Conservation (phyloP, 2,888 invertebrate species). For the Eledona agricola region DNA sequence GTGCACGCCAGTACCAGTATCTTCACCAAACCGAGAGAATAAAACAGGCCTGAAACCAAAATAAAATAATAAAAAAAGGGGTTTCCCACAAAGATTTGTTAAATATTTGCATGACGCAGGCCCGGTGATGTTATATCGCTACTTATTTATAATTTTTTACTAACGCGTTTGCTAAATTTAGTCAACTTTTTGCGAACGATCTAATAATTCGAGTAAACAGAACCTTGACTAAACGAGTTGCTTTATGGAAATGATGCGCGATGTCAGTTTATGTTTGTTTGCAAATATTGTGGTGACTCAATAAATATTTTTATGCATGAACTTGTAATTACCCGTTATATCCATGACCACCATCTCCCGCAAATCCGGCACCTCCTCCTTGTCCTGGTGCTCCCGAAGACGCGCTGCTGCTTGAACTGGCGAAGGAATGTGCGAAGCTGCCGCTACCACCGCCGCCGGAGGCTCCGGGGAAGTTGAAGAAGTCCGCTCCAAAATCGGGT, state of each 20-base stretch:
- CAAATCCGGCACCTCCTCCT: constrained; percentile 22
- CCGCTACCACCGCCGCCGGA: constrained; percentile 46
- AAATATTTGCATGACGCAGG: too few relatives aligned
- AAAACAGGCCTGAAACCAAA: constrained; percentile 53
- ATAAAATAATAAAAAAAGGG: constrained; percentile 2
- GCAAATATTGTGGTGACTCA: too few relatives aligned
- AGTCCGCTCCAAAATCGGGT: constrained; percentile 45
- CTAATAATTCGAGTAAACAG: too few relatives aligned
- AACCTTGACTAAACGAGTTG: too few relatives aligned
- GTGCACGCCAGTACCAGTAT: constrained; percentile 54
- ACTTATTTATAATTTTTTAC: not conserved
- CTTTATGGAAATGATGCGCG: too few relatives aligned
- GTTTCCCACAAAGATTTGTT: not conserved
- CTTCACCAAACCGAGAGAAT: constrained; percentile 62
- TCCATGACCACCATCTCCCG: constrained; percentile 26
- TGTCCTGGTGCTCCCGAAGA: constrained; percentile 33
- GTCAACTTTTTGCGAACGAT: too few relatives aligned
- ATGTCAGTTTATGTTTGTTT: not conserved
- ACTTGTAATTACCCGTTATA: constrained; percentile 25
- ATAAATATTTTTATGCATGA: not conserved
- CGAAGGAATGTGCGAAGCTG: constrained; percentile 44
- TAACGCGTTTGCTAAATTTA: too few relatives aligned
- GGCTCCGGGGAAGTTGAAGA: constrained; percentile 58
- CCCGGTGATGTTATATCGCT: not conserved
- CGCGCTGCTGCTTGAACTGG: constrained; percentile 51